phyloP scores from a whole-genome alignment of 1,140 invertebrate species.

The Adoxophyes honmai region DNA sequence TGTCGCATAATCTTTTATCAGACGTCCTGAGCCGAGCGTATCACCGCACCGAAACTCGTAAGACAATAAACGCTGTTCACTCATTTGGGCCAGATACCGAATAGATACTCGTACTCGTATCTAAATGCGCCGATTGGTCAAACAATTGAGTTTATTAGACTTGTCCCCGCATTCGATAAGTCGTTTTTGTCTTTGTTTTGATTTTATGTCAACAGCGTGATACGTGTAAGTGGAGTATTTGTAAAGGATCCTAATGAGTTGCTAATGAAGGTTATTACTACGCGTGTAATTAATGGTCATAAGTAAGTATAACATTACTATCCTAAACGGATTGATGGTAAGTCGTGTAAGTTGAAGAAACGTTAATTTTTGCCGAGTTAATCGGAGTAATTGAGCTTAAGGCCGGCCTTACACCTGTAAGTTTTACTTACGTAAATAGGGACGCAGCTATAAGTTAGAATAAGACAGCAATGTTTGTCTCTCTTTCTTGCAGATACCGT shows the following conservation, averaged over 20 bases:
- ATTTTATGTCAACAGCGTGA: slow-evolving; percentile 11
- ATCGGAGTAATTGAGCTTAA: too few species aligned
- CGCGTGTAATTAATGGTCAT: too few species aligned
- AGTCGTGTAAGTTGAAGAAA: too few species aligned
- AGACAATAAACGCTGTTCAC: slow-evolving; percentile 41
- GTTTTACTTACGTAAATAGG: too few species aligned
- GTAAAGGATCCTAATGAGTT: neutral
- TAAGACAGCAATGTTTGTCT: too few species aligned
- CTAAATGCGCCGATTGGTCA: slow-evolving; percentile 61
- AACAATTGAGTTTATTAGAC: slow-evolving; percentile 57
- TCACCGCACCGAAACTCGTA: slow-evolving; percentile 18
- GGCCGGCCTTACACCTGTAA: too few species aligned
- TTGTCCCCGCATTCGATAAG: slow-evolving; percentile 38
- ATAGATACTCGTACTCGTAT: slow-evolving; percentile 43
- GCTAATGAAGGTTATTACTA: neutral
- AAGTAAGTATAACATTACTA: too few species aligned
- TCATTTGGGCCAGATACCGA: slow-evolving; percentile 51
- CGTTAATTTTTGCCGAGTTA: too few species aligned
- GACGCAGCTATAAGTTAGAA: too few species aligned
- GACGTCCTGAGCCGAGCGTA: slow-evolving; percentile 16
- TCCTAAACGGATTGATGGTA: too few species aligned
- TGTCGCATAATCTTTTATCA: slow-evolving; percentile 69
- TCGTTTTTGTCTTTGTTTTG: slow-evolving; percentile 56
- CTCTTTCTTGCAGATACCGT: too few species aligned
- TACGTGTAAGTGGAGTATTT: neutral